Conservation (phyloP, 2,888 invertebrate species). For the Tetranychus truncatus region DNA sequence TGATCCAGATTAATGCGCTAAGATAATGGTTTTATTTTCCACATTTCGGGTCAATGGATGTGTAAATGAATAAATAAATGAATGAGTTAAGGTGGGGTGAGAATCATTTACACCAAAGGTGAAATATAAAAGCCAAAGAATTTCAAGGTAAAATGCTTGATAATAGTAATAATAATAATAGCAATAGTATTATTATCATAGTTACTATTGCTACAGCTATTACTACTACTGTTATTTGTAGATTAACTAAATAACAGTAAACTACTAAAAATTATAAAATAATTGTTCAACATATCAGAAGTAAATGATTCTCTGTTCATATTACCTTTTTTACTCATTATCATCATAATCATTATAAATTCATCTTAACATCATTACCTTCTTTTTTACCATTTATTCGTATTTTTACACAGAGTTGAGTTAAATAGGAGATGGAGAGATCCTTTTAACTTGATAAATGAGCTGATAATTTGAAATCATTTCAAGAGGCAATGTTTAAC, state of each 20-base stretch:
- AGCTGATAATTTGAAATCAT: neutral
- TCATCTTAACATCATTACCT: neutral
- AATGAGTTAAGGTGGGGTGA: neutral
- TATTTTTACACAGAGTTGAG: neutral
- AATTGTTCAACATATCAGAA: neutral
- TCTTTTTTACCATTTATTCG: too few species aligned
- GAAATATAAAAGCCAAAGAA: neutral
- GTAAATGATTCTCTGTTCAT: neutral
- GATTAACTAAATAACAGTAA: too few species aligned
- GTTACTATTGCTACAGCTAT: too few species aligned
- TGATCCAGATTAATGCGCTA: neutral
- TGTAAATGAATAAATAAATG: neutral
- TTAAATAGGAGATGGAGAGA: neutral
- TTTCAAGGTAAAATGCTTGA: neutral
- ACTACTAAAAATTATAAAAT: neutral
- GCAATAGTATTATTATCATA: too few species aligned
- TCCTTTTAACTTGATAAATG: neutral
- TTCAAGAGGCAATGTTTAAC: neutral
- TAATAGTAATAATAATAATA: too few species aligned
- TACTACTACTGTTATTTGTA: too few species aligned
- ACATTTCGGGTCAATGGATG: conserved; percentile 1
- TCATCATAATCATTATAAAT: neutral
- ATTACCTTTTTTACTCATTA: neutral
- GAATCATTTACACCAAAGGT: neutral
- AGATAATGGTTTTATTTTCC: neutral